These are phyloP conservation scores for Epizoanthus rinbou DNA, from an alignment of 92 coral and sea anemone genomes.

Conservation along the genomic window DNA sequence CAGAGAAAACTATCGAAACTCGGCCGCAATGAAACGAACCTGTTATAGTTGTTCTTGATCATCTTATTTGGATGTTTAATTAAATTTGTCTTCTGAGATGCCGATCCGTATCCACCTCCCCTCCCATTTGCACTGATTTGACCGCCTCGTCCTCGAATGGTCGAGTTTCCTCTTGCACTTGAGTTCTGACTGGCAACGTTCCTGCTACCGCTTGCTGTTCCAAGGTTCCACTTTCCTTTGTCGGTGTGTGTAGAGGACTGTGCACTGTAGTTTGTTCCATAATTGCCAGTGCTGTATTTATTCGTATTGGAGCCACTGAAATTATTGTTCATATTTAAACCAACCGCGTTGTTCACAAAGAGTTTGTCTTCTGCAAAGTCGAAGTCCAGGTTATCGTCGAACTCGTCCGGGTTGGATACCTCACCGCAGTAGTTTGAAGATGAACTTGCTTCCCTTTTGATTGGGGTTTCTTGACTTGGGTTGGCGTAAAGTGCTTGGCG, in stretches of 20 bases:
- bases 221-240: neutral
- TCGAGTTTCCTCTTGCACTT: conserved; percentile 12
- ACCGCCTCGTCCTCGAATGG: conserved; percentile 1
- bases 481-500: conserved; percentile 86
- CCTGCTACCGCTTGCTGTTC: neutral
- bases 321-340: neutral
- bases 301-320: neutral
- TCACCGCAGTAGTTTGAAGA: neutral
- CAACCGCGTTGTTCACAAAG: neutral
- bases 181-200: neutral
- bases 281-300: neutral
- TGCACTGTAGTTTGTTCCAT: neutral
- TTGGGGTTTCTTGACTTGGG: conserved; percentile 53
- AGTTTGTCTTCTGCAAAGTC: conserved; percentile 3
- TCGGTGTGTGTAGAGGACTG: neutral
- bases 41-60: conserved; percentile 17
- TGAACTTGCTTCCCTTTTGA: conserved; percentile 10
- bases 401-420: neutral
- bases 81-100: neutral
- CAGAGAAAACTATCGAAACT: no score
- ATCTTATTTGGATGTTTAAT: conserved; percentile 21
- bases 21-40: neutral
- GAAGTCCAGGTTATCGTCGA: conserved; percentile 17
- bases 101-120: neutral
- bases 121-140: neutral